Percentiles rank a stretch among this genome's conserved stretches.
Evolutionary conservation across 2,888 invertebrate genomes (phyloP).

Genomic region (Hesperia comma): DNA sequence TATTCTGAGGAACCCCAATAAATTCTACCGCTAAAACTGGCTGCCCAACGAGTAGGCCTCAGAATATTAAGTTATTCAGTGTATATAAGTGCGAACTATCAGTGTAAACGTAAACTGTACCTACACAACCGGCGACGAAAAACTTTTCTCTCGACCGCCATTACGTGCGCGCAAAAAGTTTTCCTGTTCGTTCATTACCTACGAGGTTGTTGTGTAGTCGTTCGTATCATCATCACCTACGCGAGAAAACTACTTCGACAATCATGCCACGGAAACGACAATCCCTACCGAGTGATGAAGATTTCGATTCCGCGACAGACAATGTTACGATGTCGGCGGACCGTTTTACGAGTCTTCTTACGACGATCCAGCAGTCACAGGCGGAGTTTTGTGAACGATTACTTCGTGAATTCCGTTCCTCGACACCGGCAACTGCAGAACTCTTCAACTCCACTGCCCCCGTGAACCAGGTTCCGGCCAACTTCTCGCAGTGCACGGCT

Average conservation of each 20-base stretch:
- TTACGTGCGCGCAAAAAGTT: neutral
- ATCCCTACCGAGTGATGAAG: neutral
- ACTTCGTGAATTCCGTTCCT: neutral
- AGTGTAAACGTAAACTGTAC: neutral
- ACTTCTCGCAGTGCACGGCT: slow-evolving; percentile 10
- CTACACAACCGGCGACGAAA: neutral
- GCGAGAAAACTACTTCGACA: too few species aligned
- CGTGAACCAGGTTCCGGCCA: neutral
- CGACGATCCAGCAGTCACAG: neutral
- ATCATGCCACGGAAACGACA: slow-evolving; percentile 1
- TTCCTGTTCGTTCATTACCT: neutral
- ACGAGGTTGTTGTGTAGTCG: neutral
- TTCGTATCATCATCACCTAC: neutral
- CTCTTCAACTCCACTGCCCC: slow-evolving; percentile 1
- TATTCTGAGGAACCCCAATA: neutral
- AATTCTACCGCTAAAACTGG: neutral
- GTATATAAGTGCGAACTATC: neutral
- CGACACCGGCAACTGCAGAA: neutral
- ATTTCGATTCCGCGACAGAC: neutral
- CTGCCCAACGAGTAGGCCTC: slow-evolving; percentile 2
- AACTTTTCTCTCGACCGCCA: neutral
- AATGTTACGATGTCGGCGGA: slow-evolving; percentile 1
- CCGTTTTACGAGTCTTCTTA: slow-evolving; percentile 4
- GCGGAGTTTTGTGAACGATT: neutral
- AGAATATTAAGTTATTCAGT: neutral